A percentile compares a stretch with the other conserved stretches of the same genome.
phyloP scores from a whole-genome alignment of 2,888 invertebrate genomes.

The Zaprionus bogoriensis region DNA sequence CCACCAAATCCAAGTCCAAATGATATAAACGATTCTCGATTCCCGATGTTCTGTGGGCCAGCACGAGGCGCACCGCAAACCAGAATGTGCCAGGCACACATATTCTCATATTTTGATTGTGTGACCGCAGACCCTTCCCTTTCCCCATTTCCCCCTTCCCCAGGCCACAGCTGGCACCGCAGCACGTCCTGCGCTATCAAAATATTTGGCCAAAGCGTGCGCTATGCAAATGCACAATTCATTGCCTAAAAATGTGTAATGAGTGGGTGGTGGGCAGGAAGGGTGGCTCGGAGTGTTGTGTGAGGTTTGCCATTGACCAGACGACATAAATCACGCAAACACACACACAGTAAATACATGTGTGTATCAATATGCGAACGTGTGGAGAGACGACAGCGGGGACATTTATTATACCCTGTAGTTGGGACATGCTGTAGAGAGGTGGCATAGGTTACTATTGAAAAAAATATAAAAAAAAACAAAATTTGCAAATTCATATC shows the following conservation, averaged over 20 bases:
- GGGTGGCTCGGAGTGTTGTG: background rate
- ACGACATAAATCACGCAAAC: constrained; percentile 53
- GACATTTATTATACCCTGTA: background rate
- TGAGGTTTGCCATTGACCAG: constrained; percentile 34
- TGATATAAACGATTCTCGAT: constrained; percentile 41
- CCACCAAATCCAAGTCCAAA: too few species aligned
- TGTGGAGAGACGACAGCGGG: too few species aligned
- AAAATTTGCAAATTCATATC: background rate
- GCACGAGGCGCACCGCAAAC: constrained; percentile 40
- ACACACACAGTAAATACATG: constrained; percentile 5
- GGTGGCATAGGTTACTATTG: background rate
- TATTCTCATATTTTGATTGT: constrained; percentile 54
- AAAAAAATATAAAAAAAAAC: too few species aligned
- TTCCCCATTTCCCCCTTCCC: too few species aligned
- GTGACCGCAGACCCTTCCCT: constrained; percentile 32
- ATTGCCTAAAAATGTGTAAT: constrained; percentile 48
- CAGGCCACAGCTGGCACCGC: too few species aligned
- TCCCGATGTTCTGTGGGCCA: constrained; percentile 23
- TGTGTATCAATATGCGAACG: background rate
- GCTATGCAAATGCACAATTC: constrained; percentile 33
- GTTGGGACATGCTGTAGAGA: background rate
- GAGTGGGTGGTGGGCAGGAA: constrained; percentile 14
- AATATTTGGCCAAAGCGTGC: constrained; percentile 35
- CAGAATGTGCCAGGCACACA: constrained; percentile 19
- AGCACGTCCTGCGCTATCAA: constrained; percentile 42